Base-by-base conservation (phyloP, 2,113 vertebrate species). In the Podarcis cretensis region DNA sequence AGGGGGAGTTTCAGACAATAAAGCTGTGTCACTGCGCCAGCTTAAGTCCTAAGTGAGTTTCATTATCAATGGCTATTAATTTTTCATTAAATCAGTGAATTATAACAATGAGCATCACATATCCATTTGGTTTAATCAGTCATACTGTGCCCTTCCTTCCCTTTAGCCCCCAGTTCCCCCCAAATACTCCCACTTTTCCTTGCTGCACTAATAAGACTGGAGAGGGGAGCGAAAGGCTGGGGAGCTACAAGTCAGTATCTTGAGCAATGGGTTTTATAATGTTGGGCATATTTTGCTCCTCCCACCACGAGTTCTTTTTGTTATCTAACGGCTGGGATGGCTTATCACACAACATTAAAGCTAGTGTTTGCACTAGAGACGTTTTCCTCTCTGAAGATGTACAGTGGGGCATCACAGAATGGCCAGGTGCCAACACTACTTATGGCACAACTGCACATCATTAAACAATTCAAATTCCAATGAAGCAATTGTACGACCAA, bases 1-100 rank as follows among this genome's bases (percentile, higher is more conserved):
- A 43, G 48, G 87, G 20, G 4, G 5, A 23, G 25, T 3, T 74
- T 14, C 71, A 40, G 37, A 59, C 48, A 87, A 65, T 30, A n/a
- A 32, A 83, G 57, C 63, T 8, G n/a, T 83, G 32, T 20, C 57
- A 35, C 30, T n/a, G 21, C 16, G 37, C 37, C 13, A 66, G 68
- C 48, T n/a, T 63, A 74, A 6, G 5, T 48, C 48, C 43, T 71
- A 73, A 59, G 35, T 35, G 6, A 66, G 20, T 83, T 66, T 75
- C 57, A 66, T 88, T 76, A 82, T 75, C 59, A 83, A 32, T 40
- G 27, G 23, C 40, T 54, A 66, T 66, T 83, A 77, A 27, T 66
- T 83, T 76, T 88, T 75, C 59, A 83, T n/a, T 18, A 76, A 76
- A 87, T 25, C 85, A 40, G 12, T 75, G 54, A 48, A 83, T 83